Base-by-base conservation (phyloP, 2,888 invertebrate species). In the Laothoe populi region DNA sequence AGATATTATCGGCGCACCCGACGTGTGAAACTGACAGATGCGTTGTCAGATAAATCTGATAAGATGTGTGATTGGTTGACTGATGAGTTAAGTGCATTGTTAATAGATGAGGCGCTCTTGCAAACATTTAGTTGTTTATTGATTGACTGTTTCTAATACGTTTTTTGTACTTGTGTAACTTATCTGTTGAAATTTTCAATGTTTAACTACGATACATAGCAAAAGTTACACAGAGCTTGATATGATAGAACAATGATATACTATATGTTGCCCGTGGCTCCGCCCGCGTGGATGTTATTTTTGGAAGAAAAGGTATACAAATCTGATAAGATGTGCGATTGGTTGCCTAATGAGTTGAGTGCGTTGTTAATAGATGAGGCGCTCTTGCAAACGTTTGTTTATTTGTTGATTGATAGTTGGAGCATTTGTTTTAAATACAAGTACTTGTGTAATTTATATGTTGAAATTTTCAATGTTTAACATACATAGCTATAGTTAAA, bases 21-120 rank as follows among this genome's bases (percentile, higher is more conserved):
- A 53, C 0, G 53, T 53, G 53, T 53, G 53, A 53, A 35, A 53
- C 53, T 53, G 53, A 35, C 53, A 53, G 53, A 53, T 53, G 53
- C 19, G 53, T 10, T 53, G 48, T 24, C 24, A 24, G 53, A 53
- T 53, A 11, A 35, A 53, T 16, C 19, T 53, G 53, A 53, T 53
- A 53, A 53, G 11, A 35, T 11, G 35, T 31, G 19, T 53, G 53
- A 53, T 35, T 53, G 35, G 53, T 53, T 53, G 35, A 53, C 53
- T 53, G 53, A 53, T 53, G 53, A 53, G 31, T 19, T 35, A 35
- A 53, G 10, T 31, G 31, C 53, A 35, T 53, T 53, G 53, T 53
- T 53, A 53, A 19, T 35, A 35, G 31, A 31, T 10, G 31, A 53
- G 8, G n/a, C n/a, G 49, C 26, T 13, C 35, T 4, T 19, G 31